Evolutionary conservation across 2,888 invertebrate species (phyloP), one percentile per base, ranked within the genome.

Genomic region (Magallana nippona): DNA sequence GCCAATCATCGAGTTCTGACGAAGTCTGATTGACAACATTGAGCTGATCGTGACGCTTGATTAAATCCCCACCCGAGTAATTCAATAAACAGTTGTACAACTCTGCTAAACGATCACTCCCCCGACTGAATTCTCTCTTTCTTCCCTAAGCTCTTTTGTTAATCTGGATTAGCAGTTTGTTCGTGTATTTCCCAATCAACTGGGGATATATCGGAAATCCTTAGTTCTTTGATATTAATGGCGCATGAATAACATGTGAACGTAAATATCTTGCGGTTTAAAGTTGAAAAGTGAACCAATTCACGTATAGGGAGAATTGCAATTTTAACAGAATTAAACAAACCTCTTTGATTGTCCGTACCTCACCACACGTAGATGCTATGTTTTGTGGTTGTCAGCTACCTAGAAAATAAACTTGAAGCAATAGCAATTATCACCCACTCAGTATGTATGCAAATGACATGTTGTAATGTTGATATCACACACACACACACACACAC

Each of bases 51-150:
- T 1, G 19, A 19, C 60, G 60, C 60, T 60, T 60, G 60, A 19
- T 60, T 60, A 13, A 19, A 60, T n/a, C 60, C 60, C 60, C 60
- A 60, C 60, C 60, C 60, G n/a, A 60, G 10, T n/a, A 60, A 60
- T 60, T 60, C 60, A 60, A 60, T 60, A 60, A 60, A 60, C 60
- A 60, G 60, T 60, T 60, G 44, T 60, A 19, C 19, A 60, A n/a
- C 19, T 60, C n/a, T 10, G 60, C 60, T 19, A 60, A 60, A 19
- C 60, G 60, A 60, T 60, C 60, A 60, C 60, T n/a, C n/a, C 11
- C 60, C 19, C 10, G 10, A 44, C 44, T 44, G 44, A 44, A 44
- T 44, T 60, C 10, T 60, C 13, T 19, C 10, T 60, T 60, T 19
- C 1, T n/a, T 60, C 60, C 44, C 44, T 44, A 44, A 44, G 44